Conservation (phyloP, 1,140 invertebrate genomes). For the Agrypnia vestita region DNA sequence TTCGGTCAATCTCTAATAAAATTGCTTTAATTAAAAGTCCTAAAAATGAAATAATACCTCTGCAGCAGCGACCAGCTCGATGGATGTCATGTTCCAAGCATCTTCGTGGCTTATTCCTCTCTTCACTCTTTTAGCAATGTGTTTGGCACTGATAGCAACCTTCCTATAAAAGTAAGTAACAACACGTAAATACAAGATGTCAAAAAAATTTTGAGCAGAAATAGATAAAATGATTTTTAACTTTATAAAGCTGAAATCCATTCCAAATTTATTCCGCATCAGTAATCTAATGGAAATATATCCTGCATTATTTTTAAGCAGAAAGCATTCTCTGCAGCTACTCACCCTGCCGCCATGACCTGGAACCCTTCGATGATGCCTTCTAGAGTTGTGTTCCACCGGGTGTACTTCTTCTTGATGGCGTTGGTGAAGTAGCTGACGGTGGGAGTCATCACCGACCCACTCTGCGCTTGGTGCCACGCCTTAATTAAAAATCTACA, state of each 20-base stretch:
- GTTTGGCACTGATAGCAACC: conserved; percentile 78
- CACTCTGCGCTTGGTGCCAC: conserved; percentile 77
- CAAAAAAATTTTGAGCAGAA: too few species aligned
- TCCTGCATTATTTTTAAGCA: too few species aligned
- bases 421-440: conserved; percentile 77
- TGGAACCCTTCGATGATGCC: conserved; percentile 80
- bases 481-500: conserved; percentile 83
- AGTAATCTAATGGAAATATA: too few species aligned
- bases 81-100: conserved; percentile 90
- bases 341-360: conserved; percentile 83
- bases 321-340: neutral
- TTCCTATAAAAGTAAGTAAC: conserved; percentile 76
- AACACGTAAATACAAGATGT: neutral
- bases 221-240: too few species aligned
- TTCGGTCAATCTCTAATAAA: too few species aligned
- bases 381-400: conserved; percentile 77
- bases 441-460: conserved; percentile 77
- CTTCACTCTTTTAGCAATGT: conserved; percentile 78
- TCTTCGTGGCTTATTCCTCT: conserved; percentile 79
- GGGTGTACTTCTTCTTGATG: conserved; percentile 66
- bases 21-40: neutral
- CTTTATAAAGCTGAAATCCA: too few species aligned
- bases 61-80: conserved; percentile 83
- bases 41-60: conserved; percentile 71
- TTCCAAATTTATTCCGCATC: too few species aligned